Conservation (phyloP, 2,888 invertebrate species). For the Meghimatium bilineatum region DNA sequence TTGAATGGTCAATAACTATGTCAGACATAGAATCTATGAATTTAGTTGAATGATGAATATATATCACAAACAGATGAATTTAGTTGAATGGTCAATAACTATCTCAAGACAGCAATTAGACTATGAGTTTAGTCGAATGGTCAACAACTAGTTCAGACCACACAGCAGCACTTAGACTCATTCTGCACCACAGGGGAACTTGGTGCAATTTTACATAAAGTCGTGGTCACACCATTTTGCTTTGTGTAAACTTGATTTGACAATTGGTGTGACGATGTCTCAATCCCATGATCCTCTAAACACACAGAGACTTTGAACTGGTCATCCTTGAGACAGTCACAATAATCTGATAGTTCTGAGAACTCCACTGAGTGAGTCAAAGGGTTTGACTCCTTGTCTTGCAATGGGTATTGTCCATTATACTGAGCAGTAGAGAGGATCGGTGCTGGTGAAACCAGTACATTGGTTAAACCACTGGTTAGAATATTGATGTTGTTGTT, state of each 20-base stretch:
- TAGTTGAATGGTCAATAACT: too few relatives aligned
- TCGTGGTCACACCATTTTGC: conserved; percentile 62
- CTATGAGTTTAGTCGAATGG: neutral
- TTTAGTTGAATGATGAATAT: too few relatives aligned
- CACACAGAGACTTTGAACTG: conserved; percentile 32
- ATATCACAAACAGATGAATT: too few relatives aligned
- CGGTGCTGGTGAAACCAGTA: neutral
- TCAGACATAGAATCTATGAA: too few relatives aligned
- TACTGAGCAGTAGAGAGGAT: conserved; percentile 46
- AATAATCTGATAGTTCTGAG: conserved; percentile 56
- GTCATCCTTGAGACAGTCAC: conserved; percentile 50
- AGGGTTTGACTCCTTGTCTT: conserved; percentile 41
- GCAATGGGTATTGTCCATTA: conserved; percentile 41
- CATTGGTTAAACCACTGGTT: conserved; percentile 14
- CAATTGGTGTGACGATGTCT: conserved; percentile 45
- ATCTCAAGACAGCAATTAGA: too few relatives aligned
- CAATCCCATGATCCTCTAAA: conserved; percentile 39
- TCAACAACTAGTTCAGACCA: conserved; percentile 57
- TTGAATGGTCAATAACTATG: too few relatives aligned
- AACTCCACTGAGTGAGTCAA: conserved; percentile 51
- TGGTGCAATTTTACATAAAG: conserved; percentile 57
- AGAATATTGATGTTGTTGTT: conserved; percentile 24
- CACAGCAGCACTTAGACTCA: conserved; percentile 71
- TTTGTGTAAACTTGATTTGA: conserved; percentile 59
- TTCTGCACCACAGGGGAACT: conserved; percentile 55